A percentile compares a stretch with the other conserved stretches of the same genome.
These are phyloP conservation scores for Hydractinia symbiolongicarpus DNA, from an alignment of 30 jellyfish, hydroid and myxozoan genomes.

Conservation along the genomic window DNA sequence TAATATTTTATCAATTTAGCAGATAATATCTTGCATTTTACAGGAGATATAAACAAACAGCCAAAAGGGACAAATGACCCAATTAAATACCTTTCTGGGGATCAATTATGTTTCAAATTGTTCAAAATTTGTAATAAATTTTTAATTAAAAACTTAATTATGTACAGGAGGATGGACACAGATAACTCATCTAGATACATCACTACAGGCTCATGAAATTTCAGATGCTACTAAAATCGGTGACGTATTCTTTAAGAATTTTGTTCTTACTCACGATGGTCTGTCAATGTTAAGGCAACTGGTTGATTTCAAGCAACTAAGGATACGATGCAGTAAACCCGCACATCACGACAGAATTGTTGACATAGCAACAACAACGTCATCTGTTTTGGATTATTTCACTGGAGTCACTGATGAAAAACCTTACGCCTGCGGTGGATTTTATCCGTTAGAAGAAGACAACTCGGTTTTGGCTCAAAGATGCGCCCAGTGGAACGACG, in stretches of 20 bases:
- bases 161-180: slow-evolving; percentile 7
- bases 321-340: slow-evolving; percentile 5
- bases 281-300: neutral
- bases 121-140: no score
- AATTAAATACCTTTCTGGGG: no score
- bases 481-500: neutral
- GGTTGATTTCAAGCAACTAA: neutral
- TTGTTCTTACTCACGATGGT: neutral
- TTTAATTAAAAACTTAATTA: no score
- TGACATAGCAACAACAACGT: slow-evolving; percentile 5
- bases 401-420: neutral
- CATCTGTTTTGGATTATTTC: neutral
- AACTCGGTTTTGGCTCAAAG: neutral
- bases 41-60: no score
- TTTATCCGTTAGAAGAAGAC: neutral
- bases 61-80: no score
- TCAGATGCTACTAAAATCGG: neutral
- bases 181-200: neutral
- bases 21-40: no score
- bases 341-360: neutral
- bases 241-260: neutral
- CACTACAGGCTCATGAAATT: neutral
- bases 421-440: slow-evolving; percentile 3
- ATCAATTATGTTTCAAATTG: no score
- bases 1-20: no score